phyloP scores from a whole-genome alignment of 1,140 invertebrate species.

The Steinernema feltiae region DNA sequence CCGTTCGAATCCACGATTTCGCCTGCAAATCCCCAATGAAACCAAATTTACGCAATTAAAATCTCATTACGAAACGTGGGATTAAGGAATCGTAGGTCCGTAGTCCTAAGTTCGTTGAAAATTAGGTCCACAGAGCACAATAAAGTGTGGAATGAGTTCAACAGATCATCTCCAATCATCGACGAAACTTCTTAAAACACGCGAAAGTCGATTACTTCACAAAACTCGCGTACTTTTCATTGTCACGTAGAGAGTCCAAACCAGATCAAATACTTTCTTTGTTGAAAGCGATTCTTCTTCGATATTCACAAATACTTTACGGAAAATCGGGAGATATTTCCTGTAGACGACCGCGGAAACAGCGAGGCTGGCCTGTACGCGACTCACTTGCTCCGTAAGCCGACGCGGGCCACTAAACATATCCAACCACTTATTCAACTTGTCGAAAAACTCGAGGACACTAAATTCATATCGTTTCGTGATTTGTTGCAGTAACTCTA shows the following conservation, averaged over 20 bases:
- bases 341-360: slow-evolving; percentile 89
- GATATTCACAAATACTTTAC: slow-evolving; percentile 52
- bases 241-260: slow-evolving; percentile 44
- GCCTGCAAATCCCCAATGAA: slow-evolving; percentile 18
- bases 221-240: slow-evolving; percentile 40
- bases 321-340: slow-evolving; percentile 81
- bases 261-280: slow-evolving; percentile 44
- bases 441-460: slow-evolving; percentile 86
- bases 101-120: slow-evolving; percentile 23
- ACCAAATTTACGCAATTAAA: background rate
- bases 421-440: slow-evolving; percentile 89
- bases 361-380: slow-evolving; percentile 82
- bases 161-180: slow-evolving; percentile 33
- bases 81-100: slow-evolving; percentile 31
- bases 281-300: slow-evolving; percentile 17
- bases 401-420: slow-evolving; percentile 81
- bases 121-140: slow-evolving; percentile 44
- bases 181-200: slow-evolving; percentile 39
- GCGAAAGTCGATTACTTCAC: background rate
- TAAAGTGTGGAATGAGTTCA: slow-evolving; percentile 45
- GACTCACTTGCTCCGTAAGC: slow-evolving; percentile 76
- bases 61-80: slow-evolving; percentile 39
- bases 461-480: slow-evolving; percentile 61
- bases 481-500: background rate
- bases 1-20: background rate